These are phyloP conservation scores for Styela clava DNA, from an alignment of 23 tunicate genomes.

Conservation along the genomic window DNA sequence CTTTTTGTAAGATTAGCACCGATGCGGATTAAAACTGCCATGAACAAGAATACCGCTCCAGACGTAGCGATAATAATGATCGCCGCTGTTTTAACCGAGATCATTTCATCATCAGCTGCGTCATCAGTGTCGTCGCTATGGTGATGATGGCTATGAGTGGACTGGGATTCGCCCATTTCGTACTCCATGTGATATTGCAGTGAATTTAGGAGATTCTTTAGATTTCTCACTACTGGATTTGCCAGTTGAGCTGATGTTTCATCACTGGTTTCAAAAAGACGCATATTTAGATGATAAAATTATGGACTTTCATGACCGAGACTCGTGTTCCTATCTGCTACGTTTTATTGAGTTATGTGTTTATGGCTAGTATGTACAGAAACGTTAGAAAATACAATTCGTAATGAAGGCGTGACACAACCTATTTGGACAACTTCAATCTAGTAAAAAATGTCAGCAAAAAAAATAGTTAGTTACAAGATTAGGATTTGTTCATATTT, in stretches of 20 bases:
- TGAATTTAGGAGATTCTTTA: neutral
- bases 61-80: constrained; percentile 33
- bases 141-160: neutral
- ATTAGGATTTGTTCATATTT: no score
- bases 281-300: neutral
- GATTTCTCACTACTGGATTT: neutral
- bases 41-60: constrained; percentile 34
- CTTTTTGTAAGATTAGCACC: constrained; percentile 18
- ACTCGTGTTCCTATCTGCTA: neutral
- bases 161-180: neutral
- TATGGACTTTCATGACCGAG: neutral
- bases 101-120: neutral
- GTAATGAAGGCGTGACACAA: no score
- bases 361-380: no score
- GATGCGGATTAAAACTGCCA: constrained; percentile 45
- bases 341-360: no score
- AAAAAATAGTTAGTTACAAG: no score
- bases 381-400: no score
- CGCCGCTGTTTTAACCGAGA: constrained; percentile 29
- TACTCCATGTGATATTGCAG: neutral
- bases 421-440: no score
- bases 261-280: neutral
- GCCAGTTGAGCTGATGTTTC: neutral
- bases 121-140: neutral
- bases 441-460: no score